A percentile compares a stretch with the other conserved stretches of the same genome.
Conservation (phyloP, 2,797 vertebrate species). For the Telmatherina bonti region DNA sequence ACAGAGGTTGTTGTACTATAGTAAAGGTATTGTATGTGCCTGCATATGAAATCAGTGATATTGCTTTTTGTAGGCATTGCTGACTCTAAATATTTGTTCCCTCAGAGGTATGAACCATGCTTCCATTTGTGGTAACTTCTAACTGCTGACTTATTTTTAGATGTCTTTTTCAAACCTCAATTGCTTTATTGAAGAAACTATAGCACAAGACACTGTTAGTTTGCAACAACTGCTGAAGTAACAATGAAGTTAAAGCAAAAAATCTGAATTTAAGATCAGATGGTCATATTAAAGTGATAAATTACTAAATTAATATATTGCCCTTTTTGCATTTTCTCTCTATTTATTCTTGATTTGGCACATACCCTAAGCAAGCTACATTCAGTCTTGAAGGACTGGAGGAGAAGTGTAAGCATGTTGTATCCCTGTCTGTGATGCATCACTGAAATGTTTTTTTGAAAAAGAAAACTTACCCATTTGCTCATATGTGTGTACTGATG, state of each 20-base stretch:
- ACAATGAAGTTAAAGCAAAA: conserved; percentile 54
- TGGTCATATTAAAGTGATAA: conserved; percentile 52
- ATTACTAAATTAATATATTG: conserved; percentile 74
- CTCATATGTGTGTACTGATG: conserved; percentile 35
- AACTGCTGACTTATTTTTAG: conserved; percentile 67
- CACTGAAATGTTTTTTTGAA: conserved; percentile 33
- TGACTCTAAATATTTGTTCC: conserved; percentile 79
- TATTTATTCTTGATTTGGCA: conserved; percentile 83
- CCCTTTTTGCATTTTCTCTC: conserved; percentile 63
- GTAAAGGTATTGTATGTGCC: conserved; percentile 84
- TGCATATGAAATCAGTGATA: conserved; percentile 81
- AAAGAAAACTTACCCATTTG: background rate
- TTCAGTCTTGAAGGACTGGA: conserved; percentile 49
- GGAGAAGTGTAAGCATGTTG: conserved; percentile 63
- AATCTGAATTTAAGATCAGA: conserved; percentile 57
- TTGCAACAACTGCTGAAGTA: conserved; percentile 73
- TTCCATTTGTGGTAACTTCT: conserved; percentile 75
- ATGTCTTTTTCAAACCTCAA: conserved; percentile 69
- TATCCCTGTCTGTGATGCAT: conserved; percentile 50
- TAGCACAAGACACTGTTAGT: conserved; percentile 82
- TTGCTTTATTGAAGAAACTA: conserved; percentile 78
- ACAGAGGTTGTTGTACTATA: conserved; percentile 80
- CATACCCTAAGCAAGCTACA: conserved; percentile 57
- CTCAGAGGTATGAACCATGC: conserved; percentile 77
- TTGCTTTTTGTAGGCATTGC: conserved; percentile 81